Base-by-base conservation (phyloP, 2,888 invertebrate species). In the Agapostemon virescens region DNA sequence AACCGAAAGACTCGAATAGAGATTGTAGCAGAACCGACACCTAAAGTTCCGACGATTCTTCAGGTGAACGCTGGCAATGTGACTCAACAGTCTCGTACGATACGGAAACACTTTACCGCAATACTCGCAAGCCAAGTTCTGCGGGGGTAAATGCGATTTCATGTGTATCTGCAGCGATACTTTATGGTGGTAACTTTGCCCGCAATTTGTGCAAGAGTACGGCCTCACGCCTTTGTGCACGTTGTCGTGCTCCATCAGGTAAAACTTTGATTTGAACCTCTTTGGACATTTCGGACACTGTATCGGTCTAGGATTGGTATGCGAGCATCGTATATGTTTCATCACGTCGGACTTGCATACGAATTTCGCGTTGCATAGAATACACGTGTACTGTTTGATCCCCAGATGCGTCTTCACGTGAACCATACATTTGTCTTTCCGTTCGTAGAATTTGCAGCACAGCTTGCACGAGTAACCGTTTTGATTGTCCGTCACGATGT, bases 271-370 rank as follows among this genome's bases (percentile, higher is more conserved):
- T 42, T 92, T 88, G 74, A 93, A 92, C 79, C 92, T 87, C 74
- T 92, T 92, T 6, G 93, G 92, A 72, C 93, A 93, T 72, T 92
- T 92, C 1, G 92, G 91, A 75, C 93, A 93, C 17, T 90, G 90
- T 83, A 93, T 91, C 0, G 93, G 92, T 49, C 92, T 86, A 3
- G 93, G 93, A 87, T 93, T 93, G 3, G 92, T 93, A 70, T 93
- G 93, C 6, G 93, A 92, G 66, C 92, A 93, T 77, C 93, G 87
- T 9, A 93, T 93, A 77, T 93, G 93, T 69, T 93, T 93, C 91
- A 93, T 92, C 5, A 93, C 92, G 75, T 93, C 92, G 7, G 92
- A 92, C 66, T 93, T 93, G 71, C 92, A 93, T 26, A 93, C 92
- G 69, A 93, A 92, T 79, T 91, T 92, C 0, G 92, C 92, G 61